phyloP scores from a whole-genome alignment of 2,888 invertebrate species.

The Rhorus exstirpatorius region DNA sequence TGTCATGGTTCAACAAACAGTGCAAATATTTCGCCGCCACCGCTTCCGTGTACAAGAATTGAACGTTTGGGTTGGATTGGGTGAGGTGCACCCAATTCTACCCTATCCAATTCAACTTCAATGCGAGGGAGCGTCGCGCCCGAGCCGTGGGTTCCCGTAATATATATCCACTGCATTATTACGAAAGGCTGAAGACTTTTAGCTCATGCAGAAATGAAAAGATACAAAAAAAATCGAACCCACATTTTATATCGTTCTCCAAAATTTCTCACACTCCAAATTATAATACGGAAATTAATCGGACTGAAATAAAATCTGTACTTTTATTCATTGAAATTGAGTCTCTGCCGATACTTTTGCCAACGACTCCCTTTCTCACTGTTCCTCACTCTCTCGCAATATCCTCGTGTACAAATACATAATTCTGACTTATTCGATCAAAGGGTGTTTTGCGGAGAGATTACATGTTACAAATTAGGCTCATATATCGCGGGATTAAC shows the following conservation, averaged over 20 bases:
- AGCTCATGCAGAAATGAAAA: too few species aligned
- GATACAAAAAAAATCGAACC: background rate
- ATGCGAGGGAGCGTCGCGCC: too few species aligned
- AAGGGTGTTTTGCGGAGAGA: constrained; percentile 76
- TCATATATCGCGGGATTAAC: constrained; percentile 82
- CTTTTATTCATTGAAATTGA: background rate
- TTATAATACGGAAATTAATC: constrained; percentile 16
- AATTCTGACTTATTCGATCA: constrained; percentile 77
- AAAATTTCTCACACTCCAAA: background rate
- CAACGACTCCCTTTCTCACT: constrained; percentile 39
- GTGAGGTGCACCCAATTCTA: too few species aligned
- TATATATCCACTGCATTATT: too few species aligned
- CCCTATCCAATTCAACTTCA: too few species aligned
- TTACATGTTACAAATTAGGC: constrained; percentile 82
- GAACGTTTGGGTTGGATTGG: too few species aligned
- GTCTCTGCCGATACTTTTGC: background rate
- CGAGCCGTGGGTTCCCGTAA: too few species aligned
- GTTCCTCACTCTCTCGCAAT: background rate
- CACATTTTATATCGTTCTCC: background rate
- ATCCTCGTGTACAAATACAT: constrained; percentile 21
- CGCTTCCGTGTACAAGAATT: too few species aligned
- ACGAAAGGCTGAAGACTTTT: too few species aligned
- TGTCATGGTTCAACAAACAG: too few species aligned
- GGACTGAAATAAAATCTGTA: constrained; percentile 3
- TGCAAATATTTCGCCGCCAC: too few species aligned